Conservation (phyloP, 30 jellyfish, hydroid and myxozoan species). For the Aurelia sp. region DNA sequence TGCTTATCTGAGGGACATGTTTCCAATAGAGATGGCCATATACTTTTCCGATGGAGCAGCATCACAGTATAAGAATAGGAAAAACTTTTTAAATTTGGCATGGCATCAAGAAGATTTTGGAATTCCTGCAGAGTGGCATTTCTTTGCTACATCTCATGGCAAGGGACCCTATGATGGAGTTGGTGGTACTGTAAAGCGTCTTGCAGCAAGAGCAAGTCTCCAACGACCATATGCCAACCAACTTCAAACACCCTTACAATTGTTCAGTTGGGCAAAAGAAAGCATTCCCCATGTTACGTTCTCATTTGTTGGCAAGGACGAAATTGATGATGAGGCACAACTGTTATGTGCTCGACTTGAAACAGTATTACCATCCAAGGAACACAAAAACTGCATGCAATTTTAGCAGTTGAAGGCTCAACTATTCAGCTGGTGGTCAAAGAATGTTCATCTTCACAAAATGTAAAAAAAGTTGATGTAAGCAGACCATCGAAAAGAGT, state of each 20-base stretch:
- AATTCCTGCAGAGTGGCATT: constrained; percentile 49
- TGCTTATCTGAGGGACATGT: constrained; percentile 13
- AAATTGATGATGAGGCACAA: constrained; percentile 7
- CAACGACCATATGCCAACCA: constrained; percentile 39
- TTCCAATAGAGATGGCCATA: constrained; percentile 23
- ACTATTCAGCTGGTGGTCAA: constrained; percentile 10
- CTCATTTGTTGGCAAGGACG: constrained; percentile 5
- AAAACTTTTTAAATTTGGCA: constrained; percentile 47
- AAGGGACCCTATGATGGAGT: constrained; percentile 49
- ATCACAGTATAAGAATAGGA: constrained; percentile 73
- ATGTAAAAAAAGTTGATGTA: neutral
- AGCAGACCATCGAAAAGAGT: neutral
- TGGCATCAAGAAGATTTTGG: constrained; percentile 26
- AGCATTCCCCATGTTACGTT: constrained; percentile 24
- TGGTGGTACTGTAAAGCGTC: constrained; percentile 31
- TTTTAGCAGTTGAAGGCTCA: constrained; percentile 19
- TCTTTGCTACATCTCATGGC: constrained; percentile 44
- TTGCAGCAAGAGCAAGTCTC: constrained; percentile 63
- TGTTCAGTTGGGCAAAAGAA: too few species aligned
- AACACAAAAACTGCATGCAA: constrained; percentile 49
- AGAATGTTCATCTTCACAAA: constrained; percentile 3
- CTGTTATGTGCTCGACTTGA: constrained; percentile 7
- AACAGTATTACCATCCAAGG: constrained; percentile 20
- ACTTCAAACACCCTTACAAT: too few species aligned
- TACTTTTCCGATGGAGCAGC: constrained; percentile 79